Percentiles rank a stretch among this genome's conserved stretches.
Conservation (phyloP, 2,113 vertebrate genomes). For the Triplophysa tibetana region DNA sequence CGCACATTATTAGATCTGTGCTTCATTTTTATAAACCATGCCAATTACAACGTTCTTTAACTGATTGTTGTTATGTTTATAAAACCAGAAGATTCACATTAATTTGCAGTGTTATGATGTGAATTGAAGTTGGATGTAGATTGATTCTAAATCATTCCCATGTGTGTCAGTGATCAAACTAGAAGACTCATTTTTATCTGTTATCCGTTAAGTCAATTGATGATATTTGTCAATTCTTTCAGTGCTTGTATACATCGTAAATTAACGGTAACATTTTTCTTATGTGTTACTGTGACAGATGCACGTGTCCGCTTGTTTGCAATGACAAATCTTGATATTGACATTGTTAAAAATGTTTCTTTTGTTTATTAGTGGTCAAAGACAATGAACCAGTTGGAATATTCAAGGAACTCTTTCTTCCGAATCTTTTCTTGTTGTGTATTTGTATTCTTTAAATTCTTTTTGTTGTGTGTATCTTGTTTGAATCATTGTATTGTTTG, state of each 20-base stretch:
- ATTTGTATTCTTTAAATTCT: slow-evolving; percentile 56
- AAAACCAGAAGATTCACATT: neutral
- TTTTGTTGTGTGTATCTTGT: slow-evolving; percentile 48
- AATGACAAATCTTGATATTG: neutral
- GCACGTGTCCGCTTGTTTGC: no score
- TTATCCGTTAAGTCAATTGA: no score
- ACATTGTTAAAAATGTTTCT: neutral
- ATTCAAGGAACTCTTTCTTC: neutral
- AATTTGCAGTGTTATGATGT: neutral
- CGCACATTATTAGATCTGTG: neutral
- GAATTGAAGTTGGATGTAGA: neutral
- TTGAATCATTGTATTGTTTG: slow-evolving; percentile 60
- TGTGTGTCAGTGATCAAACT: neutral
- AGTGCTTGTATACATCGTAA: no score
- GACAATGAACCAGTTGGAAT: neutral
- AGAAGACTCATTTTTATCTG: no score
- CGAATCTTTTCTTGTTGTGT: neutral
- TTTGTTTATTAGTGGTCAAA: slow-evolving; percentile 55
- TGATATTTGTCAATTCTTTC: no score
- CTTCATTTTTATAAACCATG: neutral
- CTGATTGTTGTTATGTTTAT: neutral
- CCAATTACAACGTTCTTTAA: neutral
- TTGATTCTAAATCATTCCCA: slow-evolving; percentile 9
- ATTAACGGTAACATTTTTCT: no score
- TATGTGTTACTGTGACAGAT: neutral